Conservation (phyloP, 2,888 invertebrate species). For the Bombylius discolor region DNA sequence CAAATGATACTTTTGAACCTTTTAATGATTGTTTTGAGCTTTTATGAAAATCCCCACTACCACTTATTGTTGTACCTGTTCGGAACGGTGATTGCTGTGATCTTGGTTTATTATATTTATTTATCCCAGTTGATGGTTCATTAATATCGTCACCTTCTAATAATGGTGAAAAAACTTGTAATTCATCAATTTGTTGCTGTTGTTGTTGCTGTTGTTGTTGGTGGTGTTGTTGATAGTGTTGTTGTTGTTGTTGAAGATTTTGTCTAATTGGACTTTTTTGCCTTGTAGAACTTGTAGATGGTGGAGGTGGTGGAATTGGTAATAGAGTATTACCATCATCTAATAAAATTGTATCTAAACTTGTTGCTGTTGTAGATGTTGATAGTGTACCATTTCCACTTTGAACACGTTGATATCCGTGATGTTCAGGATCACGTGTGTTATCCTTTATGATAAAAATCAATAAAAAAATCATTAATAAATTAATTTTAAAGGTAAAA, state of each 20-base stretch:
- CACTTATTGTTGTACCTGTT: slow-evolving; percentile 20
- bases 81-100: slow-evolving; percentile 13
- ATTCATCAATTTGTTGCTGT: slow-evolving; percentile 3
- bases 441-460: slow-evolving; percentile 13
- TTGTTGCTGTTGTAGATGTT: slow-evolving; percentile 47
- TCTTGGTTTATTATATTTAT: slow-evolving; percentile 26
- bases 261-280: neutral
- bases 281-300: neutral
- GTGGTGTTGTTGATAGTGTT: slow-evolving; percentile 13
- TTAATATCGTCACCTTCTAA: slow-evolving; percentile 23
- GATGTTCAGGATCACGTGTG: slow-evolving; percentile 21
- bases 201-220: slow-evolving; percentile 9
- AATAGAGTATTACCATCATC: slow-evolving; percentile 12
- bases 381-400: slow-evolving; percentile 39
- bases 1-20: slow-evolving; percentile 35
- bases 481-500: too few species aligned
- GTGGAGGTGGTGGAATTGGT: slow-evolving; percentile 7
- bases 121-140: slow-evolving; percentile 22
- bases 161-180: slow-evolving; percentile 15
- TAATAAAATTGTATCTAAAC: slow-evolving; percentile 38
- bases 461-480: too few species aligned
- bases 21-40: slow-evolving; percentile 24
- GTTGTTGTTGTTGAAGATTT: slow-evolving; percentile 11
- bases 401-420: slow-evolving; percentile 32
- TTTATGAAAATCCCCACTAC: slow-evolving; percentile 11